Percentiles rank a stretch among this genome's conserved stretches.
Evolutionary conservation across 2,797 vertebrate species (phyloP).

Genomic region (Hoplostethus mediterraneus): DNA sequence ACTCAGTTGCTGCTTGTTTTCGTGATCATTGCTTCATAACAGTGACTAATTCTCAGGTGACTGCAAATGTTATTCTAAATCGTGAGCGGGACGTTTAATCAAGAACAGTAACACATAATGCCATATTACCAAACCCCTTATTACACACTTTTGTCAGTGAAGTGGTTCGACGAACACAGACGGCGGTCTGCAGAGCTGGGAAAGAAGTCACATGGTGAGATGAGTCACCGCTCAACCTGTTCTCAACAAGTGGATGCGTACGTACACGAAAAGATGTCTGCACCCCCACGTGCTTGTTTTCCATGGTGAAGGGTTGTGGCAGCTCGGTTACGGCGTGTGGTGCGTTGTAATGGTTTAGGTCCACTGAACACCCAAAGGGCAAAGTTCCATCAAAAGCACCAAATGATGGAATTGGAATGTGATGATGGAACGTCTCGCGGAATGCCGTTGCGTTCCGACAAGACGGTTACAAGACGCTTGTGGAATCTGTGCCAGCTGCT

Average conservation of each 20-base stretch:
- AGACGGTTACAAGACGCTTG: neutral
- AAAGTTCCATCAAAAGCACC: too few species aligned
- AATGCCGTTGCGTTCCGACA: neutral
- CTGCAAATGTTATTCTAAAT: slow-evolving; percentile 42
- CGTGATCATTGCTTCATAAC: neutral
- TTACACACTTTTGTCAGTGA: slow-evolving; percentile 61
- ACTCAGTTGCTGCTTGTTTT: neutral
- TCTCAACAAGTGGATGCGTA: neutral
- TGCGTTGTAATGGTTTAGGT: neutral
- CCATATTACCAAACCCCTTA: slow-evolving; percentile 29
- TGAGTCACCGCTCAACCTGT: slow-evolving; percentile 29
- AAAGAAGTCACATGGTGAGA: slow-evolving; percentile 7
- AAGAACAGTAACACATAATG: slow-evolving; percentile 26
- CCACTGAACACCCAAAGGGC: neutral
- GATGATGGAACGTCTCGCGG: neutral
- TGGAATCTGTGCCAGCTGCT: neutral
- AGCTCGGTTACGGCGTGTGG: neutral
- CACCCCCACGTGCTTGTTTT: neutral
- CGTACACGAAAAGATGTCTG: neutral
- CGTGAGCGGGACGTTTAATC: slow-evolving; percentile 28
- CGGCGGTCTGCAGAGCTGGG: slow-evolving; percentile 24
- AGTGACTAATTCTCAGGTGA: slow-evolving; percentile 27
- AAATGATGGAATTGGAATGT: too few species aligned
- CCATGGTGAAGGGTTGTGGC: neutral
- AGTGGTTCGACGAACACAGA: slow-evolving; percentile 43